These are phyloP conservation scores for Anthoscopus minutus DNA, from an alignment of 2,113 vertebrate genomes.

Conservation along the genomic window DNA sequence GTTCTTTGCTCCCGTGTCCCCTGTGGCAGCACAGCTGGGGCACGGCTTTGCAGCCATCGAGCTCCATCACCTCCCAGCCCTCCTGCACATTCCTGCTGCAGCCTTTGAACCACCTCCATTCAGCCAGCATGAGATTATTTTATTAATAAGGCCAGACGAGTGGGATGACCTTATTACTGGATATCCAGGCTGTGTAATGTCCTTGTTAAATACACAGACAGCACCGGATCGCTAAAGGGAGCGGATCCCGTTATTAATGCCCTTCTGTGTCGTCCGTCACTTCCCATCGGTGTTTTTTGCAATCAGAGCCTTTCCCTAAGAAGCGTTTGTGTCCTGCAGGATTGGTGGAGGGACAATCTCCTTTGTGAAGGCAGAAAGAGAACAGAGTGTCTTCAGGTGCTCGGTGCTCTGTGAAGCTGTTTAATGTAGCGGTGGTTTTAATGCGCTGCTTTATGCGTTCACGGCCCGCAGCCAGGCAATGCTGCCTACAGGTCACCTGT, in stretches of 20 bases:
- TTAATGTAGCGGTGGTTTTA: background rate
- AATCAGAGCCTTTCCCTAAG: background rate
- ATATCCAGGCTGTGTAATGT: background rate
- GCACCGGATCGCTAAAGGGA: rapidly evolving
- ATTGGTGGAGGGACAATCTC: background rate
- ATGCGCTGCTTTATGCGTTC: background rate
- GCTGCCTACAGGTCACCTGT: background rate
- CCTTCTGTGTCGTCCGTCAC: background rate
- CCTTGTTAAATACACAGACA: background rate
- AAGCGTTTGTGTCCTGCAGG: background rate
- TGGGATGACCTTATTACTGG: background rate
- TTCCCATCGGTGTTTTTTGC: background rate
- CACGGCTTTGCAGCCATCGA: rapidly evolving
- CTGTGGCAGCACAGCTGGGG: background rate
- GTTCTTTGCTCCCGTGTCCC: background rate
- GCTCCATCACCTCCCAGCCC: background rate
- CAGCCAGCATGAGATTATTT: background rate
- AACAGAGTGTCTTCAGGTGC: background rate
- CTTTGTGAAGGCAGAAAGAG: background rate
- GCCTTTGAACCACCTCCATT: background rate
- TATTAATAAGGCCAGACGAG: background rate
- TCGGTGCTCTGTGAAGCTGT: background rate
- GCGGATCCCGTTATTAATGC: background rate
- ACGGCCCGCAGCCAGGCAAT: background rate
- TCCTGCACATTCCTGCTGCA: background rate